These are phyloP conservation scores for Lasioglossum lativentre DNA, from an alignment of 2,888 invertebrate species.

Conservation along the genomic window DNA sequence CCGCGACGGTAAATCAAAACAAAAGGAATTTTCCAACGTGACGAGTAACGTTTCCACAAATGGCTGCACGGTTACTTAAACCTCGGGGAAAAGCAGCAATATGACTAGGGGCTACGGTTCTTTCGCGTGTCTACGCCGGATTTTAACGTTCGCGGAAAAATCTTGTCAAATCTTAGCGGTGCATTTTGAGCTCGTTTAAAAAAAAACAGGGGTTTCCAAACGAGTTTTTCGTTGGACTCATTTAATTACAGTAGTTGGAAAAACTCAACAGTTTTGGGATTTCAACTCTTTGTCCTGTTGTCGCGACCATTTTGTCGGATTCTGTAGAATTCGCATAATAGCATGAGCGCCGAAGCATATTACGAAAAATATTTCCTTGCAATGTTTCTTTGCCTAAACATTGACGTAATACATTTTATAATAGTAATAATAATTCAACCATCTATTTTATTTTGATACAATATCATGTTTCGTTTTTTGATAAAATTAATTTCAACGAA, in stretches of 20 bases:
- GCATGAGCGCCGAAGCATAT: conserved; percentile 3
- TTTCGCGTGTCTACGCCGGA: neutral
- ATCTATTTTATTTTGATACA: neutral
- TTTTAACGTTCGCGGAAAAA: conserved; percentile 36
- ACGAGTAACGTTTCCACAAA: conserved; percentile 4
- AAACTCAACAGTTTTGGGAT: conserved; percentile 41
- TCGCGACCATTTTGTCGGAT: neutral
- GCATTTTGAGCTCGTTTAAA: conserved; percentile 31
- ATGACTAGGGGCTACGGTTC: conserved; percentile 7
- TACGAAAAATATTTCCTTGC: conserved; percentile 46
- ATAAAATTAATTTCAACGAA: too few species aligned
- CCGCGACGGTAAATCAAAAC: conserved; percentile 1
- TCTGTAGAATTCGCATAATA: conserved; percentile 12
- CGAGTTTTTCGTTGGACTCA: conserved; percentile 48
- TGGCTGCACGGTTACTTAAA: conserved; percentile 11
- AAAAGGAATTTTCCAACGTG: conserved; percentile 25
- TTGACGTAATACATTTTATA: neutral
- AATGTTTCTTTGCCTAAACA: conserved; percentile 15
- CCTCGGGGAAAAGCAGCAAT: neutral
- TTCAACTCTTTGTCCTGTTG: conserved; percentile 19
- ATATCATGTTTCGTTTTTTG: neutral
- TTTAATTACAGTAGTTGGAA: conserved; percentile 59
- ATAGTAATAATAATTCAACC: neutral
- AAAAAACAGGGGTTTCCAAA: conserved; percentile 46
- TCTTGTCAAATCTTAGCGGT: conserved; percentile 1